Conservation (phyloP, 23 tunicate genomes). For the Phallusia fumigata region DNA sequence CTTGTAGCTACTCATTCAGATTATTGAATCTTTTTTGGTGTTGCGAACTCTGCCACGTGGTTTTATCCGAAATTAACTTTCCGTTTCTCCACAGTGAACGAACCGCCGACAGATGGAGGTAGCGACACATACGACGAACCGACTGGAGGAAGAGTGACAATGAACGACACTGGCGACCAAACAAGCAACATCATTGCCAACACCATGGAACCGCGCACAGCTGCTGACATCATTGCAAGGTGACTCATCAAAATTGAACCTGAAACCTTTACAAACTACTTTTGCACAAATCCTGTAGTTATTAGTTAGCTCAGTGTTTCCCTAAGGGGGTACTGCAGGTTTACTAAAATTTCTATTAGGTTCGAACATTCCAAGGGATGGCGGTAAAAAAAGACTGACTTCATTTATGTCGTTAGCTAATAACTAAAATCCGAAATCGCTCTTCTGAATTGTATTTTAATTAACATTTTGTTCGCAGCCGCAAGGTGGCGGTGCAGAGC, state of each 20-base stretch:
- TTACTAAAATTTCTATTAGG: neutral
- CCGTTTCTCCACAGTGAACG: no score
- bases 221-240: constrained; percentile 88
- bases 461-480: constrained; percentile 19
- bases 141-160: constrained; percentile 77
- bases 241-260: no score
- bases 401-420: no score
- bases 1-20: no score
- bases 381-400: no score
- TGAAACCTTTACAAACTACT: neutral
- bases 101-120: constrained; percentile 10
- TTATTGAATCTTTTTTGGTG: no score
- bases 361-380: no score
- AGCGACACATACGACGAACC: constrained; percentile 92
- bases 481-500: constrained; percentile 65
- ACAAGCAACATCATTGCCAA: constrained; percentile 77
- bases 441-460: no score
- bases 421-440: no score
- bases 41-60: no score
- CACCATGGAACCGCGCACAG: constrained; percentile 83
- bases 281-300: neutral
- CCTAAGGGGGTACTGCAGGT: neutral
- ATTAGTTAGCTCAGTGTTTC: neutral
- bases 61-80: no score
- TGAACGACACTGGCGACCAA: constrained; percentile 87